A percentile compares a stretch with the other conserved stretches of the same genome.
These are phyloP conservation scores for Nibea albiflora DNA, from an alignment of 2,113 vertebrate species.

Conservation along the genomic window DNA sequence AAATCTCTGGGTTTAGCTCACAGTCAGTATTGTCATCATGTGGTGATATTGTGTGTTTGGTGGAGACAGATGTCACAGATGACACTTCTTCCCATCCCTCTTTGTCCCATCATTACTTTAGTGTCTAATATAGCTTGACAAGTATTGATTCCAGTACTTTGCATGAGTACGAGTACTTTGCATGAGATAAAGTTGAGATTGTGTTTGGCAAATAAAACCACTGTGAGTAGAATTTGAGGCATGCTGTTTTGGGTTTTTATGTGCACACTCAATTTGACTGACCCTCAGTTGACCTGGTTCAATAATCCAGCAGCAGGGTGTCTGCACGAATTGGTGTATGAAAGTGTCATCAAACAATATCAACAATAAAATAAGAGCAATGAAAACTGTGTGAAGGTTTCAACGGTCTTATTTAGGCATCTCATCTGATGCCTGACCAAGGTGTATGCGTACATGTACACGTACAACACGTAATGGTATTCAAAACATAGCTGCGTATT, in stretches of 20 bases:
- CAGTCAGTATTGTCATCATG: background rate
- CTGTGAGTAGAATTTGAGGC: background rate
- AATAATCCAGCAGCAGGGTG: background rate
- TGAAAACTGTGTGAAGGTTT: background rate
- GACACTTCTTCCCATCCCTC: background rate
- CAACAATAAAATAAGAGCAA: background rate
- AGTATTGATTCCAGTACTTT: slow-evolving; percentile 16
- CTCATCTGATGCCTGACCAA: too few relatives aligned
- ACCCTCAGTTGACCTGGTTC: background rate
- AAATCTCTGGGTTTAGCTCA: background rate
- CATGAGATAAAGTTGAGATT: background rate
- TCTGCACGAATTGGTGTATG: background rate
- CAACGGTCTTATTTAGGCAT: too few relatives aligned
- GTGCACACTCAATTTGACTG: background rate
- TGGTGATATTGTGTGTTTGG: background rate
- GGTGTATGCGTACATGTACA: too few relatives aligned
- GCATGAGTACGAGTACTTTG: too few relatives aligned
- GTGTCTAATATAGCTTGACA: background rate
- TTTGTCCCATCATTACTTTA: slow-evolving; percentile 3
- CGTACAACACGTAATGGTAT: too few relatives aligned
- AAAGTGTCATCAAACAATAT: background rate
- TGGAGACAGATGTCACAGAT: background rate
- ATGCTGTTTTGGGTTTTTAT: background rate
- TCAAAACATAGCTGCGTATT: too few relatives aligned
- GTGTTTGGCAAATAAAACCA: background rate